Conservation (phyloP, 1,140 invertebrate genomes). For the Aethina tumida region DNA sequence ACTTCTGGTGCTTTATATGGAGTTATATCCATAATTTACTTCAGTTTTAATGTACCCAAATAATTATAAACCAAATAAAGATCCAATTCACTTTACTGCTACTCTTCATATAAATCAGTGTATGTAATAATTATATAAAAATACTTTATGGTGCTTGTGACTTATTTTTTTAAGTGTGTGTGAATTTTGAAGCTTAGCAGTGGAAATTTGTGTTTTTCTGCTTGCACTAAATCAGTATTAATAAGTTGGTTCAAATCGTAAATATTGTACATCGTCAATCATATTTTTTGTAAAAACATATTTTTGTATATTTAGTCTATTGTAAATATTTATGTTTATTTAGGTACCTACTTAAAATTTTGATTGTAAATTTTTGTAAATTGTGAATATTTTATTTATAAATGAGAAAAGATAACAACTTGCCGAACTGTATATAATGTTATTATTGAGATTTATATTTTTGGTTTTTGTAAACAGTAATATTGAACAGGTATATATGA, state of each 20-base stretch:
- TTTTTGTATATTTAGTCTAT: conserved; percentile 19
- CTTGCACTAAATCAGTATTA: conserved; percentile 27
- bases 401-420: conserved; percentile 10
- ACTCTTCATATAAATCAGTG: conserved; percentile 21
- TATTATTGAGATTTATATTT: conserved; percentile 9
- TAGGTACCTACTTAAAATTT: conserved; percentile 21
- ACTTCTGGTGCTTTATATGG: no score
- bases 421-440: conserved; percentile 25
- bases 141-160: conserved; percentile 24
- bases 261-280: conserved; percentile 16
- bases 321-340: conserved; percentile 21
- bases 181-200: conserved; percentile 15
- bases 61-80: conserved; percentile 21
- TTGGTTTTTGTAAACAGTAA: conserved; percentile 1
- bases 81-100: conserved; percentile 13
- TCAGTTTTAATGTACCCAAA: conserved; percentile 17
- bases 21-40: conserved; percentile 19
- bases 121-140: conserved; percentile 21
- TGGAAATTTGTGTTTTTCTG: conserved; percentile 12
- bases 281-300: conserved; percentile 23
- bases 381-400: conserved; percentile 21
- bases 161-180: conserved; percentile 16
- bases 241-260: conserved; percentile 21
- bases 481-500: conserved; percentile 3
- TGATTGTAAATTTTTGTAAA: conserved; percentile 24